Evolutionary conservation across 2,113 vertebrate genomes (phyloP), one percentile per base, ranked within the genome.

Genomic region (Neogobius melanostomus): DNA sequence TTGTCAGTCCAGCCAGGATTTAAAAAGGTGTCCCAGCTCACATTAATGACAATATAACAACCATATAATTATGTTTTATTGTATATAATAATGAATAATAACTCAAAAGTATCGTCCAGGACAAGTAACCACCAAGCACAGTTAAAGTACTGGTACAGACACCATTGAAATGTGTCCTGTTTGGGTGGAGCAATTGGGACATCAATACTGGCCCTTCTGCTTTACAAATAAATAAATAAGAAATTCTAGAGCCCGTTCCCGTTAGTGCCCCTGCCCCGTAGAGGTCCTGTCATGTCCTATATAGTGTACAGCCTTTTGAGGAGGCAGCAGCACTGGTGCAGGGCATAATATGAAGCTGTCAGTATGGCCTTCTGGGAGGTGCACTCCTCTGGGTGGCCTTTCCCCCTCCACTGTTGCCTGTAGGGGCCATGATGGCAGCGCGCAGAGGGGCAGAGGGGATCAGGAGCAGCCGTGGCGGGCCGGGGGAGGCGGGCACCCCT

Each of bases 211-310:
- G 68, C 77, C 70, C 71, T 46, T 49, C 80, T 81, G 79, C 79
- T 46, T 66, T 8, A 48, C n/a, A 50, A 69, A 74, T 73, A 63
- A 73, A 66, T 5, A 36, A 36, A 36, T 36, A 36, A 77, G 72
- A 69, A 77, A 62, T 67, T 69, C 76, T 17, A 69, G 76, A 85
- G 77, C 85, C 85, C 82, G 71, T 82, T 84, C 79, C 75, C 83
- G 80, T 81, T 64, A 50, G 57, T 66, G 77, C 72, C 73, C 71
- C 74, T 90, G 90, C 87, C 91, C 90, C 74, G 87, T 89, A 90
- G 91, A 90, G 80, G 85, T 91, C 88, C 90, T 93, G 92, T 92
- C 92, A 91, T 49, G 83, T 93, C 90, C 91, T 87, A 93, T 93
- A 87, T 93, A 87, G 83, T 70, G 75, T 69, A 71, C 82, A 89